A percentile compares a stretch with the other conserved stretches of the same genome.
phyloP scores from a whole-genome alignment of 2,113 vertebrate genomes.

The Strix aluco region DNA sequence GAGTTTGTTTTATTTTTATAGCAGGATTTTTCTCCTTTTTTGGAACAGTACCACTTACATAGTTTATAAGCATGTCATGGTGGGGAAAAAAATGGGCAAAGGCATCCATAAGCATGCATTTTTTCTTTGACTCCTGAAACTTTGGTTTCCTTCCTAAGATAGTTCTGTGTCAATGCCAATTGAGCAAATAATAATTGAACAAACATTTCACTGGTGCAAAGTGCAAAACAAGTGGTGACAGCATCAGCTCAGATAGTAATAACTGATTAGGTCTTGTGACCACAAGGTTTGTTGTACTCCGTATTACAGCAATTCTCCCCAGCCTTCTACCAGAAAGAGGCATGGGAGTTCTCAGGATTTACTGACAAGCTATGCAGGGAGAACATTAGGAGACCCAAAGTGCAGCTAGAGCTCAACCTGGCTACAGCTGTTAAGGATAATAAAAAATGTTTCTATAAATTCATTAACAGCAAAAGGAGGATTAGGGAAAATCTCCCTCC shows the following conservation, averaged over 20 bases:
- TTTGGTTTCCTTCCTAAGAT: not conserved
- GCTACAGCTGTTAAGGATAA: no score
- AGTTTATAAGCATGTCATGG: not conserved
- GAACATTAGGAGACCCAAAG: no score
- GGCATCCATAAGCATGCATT: not conserved
- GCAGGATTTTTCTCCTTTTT: not conserved
- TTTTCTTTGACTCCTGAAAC: not conserved
- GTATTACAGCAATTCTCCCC: not conserved
- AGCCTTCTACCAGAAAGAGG: not conserved
- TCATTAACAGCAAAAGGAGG: no score
- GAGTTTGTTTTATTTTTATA: not conserved
- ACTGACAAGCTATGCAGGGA: not conserved
- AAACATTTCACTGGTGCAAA: not conserved
- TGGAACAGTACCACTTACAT: not conserved
- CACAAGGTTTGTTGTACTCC: not conserved
- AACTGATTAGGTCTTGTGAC: not conserved
- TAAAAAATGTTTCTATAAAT: no score
- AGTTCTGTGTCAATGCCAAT: not conserved
- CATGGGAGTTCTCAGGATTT: not conserved
- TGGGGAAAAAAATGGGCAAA: not conserved
- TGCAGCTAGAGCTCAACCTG: no score
- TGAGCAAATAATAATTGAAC: not conserved
- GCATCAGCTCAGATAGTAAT: not conserved
- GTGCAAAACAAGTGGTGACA: not conserved
- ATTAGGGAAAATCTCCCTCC: no score